Evolutionary conservation across 2,888 invertebrate species (phyloP).

Genomic region (Hirtodrosophila alboralis): DNA sequence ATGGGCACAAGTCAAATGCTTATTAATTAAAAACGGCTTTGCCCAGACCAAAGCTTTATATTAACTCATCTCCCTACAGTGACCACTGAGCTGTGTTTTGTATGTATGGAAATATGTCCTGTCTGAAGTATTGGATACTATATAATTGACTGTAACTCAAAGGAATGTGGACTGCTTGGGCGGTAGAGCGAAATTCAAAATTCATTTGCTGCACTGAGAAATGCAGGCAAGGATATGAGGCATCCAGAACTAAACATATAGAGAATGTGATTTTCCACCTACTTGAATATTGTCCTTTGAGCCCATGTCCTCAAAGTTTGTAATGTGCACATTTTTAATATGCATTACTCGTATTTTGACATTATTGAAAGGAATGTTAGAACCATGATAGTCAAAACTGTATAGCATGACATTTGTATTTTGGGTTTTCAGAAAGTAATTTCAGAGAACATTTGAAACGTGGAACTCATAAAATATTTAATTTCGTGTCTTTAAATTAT

Average conservation of each 20-base stretch:
- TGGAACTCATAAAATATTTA: too few species aligned
- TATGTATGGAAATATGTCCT: background rate
- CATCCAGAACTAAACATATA: too few species aligned
- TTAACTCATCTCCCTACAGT: background rate
- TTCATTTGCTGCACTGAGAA: background rate
- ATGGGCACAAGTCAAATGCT: conserved; percentile 35
- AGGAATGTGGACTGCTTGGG: too few species aligned
- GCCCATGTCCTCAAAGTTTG: background rate
- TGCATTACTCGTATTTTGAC: background rate
- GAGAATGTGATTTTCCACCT: conserved; percentile 4
- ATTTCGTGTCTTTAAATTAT: too few species aligned
- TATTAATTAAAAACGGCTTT: conserved; percentile 66
- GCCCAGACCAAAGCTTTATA: conserved; percentile 18
- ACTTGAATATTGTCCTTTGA: conserved; percentile 1
- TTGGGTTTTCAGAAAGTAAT: too few species aligned
- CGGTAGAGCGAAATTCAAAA: too few species aligned
- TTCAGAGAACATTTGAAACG: too few species aligned
- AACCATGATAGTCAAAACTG: too few species aligned
- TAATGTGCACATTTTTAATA: background rate
- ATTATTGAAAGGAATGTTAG: too few species aligned
- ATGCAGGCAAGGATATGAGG: too few species aligned
- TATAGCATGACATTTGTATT: too few species aligned
- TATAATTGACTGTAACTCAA: conserved; percentile 1
- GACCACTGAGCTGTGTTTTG: background rate
- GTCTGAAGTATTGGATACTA: background rate